Evolutionary conservation across 1,140 invertebrate species (phyloP).

Genomic region (Steinernema feltiae): DNA sequence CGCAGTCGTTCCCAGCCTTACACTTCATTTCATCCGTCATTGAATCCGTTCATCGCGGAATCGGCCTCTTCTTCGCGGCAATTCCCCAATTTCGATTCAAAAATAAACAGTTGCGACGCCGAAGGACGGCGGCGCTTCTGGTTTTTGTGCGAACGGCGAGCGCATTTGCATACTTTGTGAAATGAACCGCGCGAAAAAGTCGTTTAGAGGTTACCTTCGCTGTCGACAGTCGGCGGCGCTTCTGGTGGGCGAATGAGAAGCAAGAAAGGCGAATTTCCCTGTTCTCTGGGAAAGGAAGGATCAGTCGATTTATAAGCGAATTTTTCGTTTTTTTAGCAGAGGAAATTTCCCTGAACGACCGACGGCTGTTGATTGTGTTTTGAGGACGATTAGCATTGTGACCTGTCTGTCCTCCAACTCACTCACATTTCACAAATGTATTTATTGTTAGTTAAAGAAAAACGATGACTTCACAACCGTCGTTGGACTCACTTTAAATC

Average conservation of each 20-base stretch:
- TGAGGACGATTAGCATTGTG: too few species aligned
- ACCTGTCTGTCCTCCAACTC: too few species aligned
- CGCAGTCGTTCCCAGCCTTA: constrained; percentile 12
- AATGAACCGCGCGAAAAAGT: not conserved
- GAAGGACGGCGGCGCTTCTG: not conserved
- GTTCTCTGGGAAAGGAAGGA: too few species aligned
- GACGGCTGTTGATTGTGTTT: too few species aligned
- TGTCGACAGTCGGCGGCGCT: not conserved
- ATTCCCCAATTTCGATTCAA: constrained; percentile 9
- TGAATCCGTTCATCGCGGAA: constrained; percentile 5
- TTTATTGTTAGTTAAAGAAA: too few species aligned
- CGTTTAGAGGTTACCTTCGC: not conserved
- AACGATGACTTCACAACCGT: too few species aligned
- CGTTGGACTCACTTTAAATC: too few species aligned
- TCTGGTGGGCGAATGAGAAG: not conserved
- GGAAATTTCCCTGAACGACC: not conserved
- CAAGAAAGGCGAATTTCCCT: not conserved
- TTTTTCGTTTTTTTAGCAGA: not conserved
- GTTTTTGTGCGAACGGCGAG: not conserved
- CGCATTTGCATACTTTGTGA: constrained; percentile 10
- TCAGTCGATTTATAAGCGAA: not conserved
- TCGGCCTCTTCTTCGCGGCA: not conserved
- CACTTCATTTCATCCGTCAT: constrained; percentile 12
- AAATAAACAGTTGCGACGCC: constrained; percentile 8
- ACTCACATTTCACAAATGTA: too few species aligned